phyloP scores from a whole-genome alignment of 2,113 vertebrate species.

The Zonotrichia leucophrys region DNA sequence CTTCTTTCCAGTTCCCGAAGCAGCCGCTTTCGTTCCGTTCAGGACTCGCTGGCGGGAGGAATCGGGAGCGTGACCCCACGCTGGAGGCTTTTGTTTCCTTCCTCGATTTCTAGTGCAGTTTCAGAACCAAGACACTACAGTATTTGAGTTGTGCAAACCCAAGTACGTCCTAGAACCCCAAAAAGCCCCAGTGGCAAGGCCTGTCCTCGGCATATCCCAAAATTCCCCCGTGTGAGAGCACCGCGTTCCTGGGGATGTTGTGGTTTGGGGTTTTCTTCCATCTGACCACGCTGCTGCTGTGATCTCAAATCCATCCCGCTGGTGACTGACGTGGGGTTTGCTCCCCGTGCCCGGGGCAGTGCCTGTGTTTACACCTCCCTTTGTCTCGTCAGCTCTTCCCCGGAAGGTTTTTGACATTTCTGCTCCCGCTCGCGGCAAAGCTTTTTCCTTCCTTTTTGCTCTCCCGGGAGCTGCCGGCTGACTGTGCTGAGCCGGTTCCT shows the following conservation, averaged over 20 bases:
- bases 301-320: not conserved
- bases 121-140: constrained; percentile 49
- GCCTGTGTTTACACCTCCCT: not conserved
- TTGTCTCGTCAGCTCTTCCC: not conserved
- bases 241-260: not conserved
- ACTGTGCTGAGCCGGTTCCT: not conserved
- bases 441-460: not conserved
- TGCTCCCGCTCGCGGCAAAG: not conserved
- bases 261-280: not conserved
- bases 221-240: not conserved
- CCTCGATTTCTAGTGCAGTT: not conserved
- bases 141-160: constrained; percentile 51
- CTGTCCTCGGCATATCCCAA: not conserved
- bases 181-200: not conserved
- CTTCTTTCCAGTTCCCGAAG: constrained; percentile 54
- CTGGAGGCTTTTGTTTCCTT: not conserved
- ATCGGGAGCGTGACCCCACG: not conserved
- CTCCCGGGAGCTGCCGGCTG: not conserved
- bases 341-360: not conserved
- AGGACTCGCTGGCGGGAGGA: not conserved
- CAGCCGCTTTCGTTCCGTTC: constrained; percentile 54
- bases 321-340: constrained; percentile 2
- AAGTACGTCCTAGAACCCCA: not conserved
- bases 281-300: constrained; percentile 42
- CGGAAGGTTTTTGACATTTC: not conserved